Conservation (phyloP, 2,113 vertebrate species). For the Progne subis region DNA sequence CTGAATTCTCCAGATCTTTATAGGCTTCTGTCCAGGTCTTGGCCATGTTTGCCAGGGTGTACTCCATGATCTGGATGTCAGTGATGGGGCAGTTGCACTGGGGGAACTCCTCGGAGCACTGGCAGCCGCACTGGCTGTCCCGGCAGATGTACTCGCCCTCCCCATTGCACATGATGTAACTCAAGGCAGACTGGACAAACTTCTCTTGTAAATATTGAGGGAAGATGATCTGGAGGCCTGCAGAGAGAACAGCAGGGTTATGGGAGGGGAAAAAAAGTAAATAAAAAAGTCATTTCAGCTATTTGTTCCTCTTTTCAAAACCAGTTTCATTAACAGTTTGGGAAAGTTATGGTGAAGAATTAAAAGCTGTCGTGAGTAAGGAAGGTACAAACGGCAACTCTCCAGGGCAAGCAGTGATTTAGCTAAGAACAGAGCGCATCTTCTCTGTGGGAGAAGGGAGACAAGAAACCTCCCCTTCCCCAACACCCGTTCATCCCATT, state of each 20-base stretch:
- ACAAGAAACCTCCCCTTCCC: neutral
- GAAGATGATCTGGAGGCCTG: constrained; percentile 98
- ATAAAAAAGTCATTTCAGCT: neutral
- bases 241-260: neutral
- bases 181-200: constrained; percentile 97
- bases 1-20: constrained; percentile 97
- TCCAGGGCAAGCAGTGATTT: neutral
- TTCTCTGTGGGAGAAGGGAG: neutral
- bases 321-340: constrained; percentile 42
- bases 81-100: constrained; percentile 99
- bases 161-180: constrained; percentile 99
- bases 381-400: neutral
- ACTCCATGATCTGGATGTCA: constrained; percentile 98
- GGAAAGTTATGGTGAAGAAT: neutral
- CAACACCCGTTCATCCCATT: neutral
- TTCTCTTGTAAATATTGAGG: constrained; percentile 98
- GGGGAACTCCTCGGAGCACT: constrained; percentile 91
- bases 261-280: too few species aligned
- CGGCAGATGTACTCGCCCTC: constrained; percentile 95
- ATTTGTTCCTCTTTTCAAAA: neutral
- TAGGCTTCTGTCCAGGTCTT: constrained; percentile 94
- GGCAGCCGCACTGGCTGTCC: constrained; percentile 92
- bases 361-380: neutral
- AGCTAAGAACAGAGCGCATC: neutral
- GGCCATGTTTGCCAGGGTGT: constrained; percentile 89